These are phyloP conservation scores for Enteromius radiatus DNA, from an alignment of 2,797 vertebrate genomes.

Conservation along the genomic window DNA sequence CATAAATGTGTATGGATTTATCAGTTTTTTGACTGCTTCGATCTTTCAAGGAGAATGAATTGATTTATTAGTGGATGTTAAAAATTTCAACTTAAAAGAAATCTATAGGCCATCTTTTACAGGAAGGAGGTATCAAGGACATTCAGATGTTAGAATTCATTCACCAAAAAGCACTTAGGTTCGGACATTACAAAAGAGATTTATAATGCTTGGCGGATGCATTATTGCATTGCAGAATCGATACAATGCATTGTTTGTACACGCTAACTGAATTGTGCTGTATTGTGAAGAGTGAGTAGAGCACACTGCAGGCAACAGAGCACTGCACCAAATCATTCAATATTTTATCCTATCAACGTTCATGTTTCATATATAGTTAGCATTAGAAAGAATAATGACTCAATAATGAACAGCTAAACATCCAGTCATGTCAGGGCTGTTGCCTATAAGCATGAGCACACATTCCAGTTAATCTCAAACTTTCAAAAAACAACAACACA, in stretches of 20 bases:
- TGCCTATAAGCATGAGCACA: neutral
- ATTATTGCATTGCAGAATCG: constrained; percentile 33
- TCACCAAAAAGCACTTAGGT: constrained; percentile 34
- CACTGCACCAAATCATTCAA: constrained; percentile 9
- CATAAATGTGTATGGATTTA: constrained; percentile 42
- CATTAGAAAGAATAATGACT: constrained; percentile 18
- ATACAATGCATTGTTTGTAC: constrained; percentile 41
- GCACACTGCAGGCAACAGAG: constrained; percentile 3
- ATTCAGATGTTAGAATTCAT: constrained; percentile 34
- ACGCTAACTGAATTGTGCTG: constrained; percentile 19
- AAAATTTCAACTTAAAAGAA: neutral
- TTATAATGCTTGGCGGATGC: neutral
- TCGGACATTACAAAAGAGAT: constrained; percentile 35
- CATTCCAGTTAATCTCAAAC: neutral
- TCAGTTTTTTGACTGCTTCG: constrained; percentile 9
- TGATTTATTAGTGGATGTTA: constrained; percentile 38
- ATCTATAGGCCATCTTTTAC: constrained; percentile 12
- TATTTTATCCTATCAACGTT: neutral
- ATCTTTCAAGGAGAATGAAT: constrained; percentile 28
- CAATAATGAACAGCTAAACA: constrained; percentile 21
- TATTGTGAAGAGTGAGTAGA: constrained; percentile 19
- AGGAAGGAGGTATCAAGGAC: constrained; percentile 24
- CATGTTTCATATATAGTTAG: constrained; percentile 20
- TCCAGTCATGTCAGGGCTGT: constrained; percentile 1
- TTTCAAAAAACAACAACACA: neutral